These are phyloP conservation scores for Callospermophilus lateralis DNA, from an alignment of 2,113 vertebrate genomes.

Conservation along the genomic window DNA sequence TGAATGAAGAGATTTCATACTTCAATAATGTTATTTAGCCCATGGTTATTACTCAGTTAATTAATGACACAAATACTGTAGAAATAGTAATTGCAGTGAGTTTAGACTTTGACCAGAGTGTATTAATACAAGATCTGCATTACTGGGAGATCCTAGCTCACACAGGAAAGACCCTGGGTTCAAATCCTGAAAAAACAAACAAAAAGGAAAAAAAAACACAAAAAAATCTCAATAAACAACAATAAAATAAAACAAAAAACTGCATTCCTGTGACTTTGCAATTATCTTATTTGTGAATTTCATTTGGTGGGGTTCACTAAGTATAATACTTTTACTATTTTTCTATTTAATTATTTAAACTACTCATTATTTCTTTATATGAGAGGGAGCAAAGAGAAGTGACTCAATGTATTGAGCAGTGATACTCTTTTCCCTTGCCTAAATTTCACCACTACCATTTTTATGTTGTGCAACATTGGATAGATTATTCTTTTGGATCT, in stretches of 20 bases:
- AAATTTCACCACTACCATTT: neutral
- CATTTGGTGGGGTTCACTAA: neutral
- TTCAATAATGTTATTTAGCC: neutral
- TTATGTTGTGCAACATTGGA: neutral
- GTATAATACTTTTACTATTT: neutral
- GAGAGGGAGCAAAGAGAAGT: neutral
- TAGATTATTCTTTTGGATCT: neutral
- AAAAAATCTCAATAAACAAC: neutral
- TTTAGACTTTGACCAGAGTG: constrained; percentile 85
- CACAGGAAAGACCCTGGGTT: neutral
- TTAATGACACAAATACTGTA: constrained; percentile 74
- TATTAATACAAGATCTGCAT: constrained; percentile 85
- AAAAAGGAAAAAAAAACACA: too few species aligned
- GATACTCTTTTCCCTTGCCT: neutral
- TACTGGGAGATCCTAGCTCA: neutral
- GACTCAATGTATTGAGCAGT: neutral
- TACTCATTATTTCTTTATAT: neutral
- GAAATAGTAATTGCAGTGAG: constrained; percentile 81
- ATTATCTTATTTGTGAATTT: neutral
- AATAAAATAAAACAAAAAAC: neutral
- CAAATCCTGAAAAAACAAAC: too few species aligned
- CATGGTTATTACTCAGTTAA: constrained; percentile 73
- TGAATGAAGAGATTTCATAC: neutral
- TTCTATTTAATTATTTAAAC: neutral
- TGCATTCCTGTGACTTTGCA: neutral